A percentile compares a stretch with the other conserved stretches of the same genome.
Conservation (phyloP, 2,888 invertebrate species). For the Agrotis exclamationis region DNA sequence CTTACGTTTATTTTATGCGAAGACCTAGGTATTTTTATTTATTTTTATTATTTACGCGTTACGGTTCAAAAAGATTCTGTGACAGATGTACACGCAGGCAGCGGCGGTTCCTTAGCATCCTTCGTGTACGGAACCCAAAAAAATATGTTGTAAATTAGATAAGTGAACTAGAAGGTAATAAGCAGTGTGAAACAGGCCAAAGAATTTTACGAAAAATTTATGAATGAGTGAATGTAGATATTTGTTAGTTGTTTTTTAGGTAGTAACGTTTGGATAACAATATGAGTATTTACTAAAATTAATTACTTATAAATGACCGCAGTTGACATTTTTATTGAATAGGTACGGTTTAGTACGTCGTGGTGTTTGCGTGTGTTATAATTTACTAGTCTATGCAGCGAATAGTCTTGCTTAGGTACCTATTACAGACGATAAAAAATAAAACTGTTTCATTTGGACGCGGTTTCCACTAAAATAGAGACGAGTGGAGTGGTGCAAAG, state of each 20-base stretch:
- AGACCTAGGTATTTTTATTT: no score
- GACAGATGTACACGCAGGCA: not conserved
- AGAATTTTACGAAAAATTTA: slow-evolving; percentile 15
- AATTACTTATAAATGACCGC: slow-evolving; percentile 13
- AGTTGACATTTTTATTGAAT: slow-evolving; percentile 45
- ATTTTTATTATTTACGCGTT: no score
- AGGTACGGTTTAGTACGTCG: slow-evolving; percentile 17
- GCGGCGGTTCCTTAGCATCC: no score
- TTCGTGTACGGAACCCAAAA: not conserved
- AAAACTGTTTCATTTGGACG: not conserved
- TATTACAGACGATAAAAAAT: slow-evolving; percentile 19
- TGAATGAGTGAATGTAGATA: slow-evolving; percentile 25
- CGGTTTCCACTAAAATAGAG: no score
- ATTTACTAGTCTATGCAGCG: slow-evolving; percentile 26
- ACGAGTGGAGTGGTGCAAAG: no score
- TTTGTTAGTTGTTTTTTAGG: slow-evolving; percentile 31
- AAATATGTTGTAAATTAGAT: not conserved
- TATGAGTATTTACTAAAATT: slow-evolving; percentile 36
- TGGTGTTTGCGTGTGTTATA: slow-evolving; percentile 43
- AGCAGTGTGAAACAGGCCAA: slow-evolving; percentile 13
- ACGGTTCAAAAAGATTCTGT: no score
- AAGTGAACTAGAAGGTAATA: no score
- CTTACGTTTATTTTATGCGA: not conserved
- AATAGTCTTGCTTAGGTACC: slow-evolving; percentile 12
- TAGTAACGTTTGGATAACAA: slow-evolving; percentile 17